Conservation (phyloP, 2,797 vertebrate genomes). For the Clarias platycephalus region DNA sequence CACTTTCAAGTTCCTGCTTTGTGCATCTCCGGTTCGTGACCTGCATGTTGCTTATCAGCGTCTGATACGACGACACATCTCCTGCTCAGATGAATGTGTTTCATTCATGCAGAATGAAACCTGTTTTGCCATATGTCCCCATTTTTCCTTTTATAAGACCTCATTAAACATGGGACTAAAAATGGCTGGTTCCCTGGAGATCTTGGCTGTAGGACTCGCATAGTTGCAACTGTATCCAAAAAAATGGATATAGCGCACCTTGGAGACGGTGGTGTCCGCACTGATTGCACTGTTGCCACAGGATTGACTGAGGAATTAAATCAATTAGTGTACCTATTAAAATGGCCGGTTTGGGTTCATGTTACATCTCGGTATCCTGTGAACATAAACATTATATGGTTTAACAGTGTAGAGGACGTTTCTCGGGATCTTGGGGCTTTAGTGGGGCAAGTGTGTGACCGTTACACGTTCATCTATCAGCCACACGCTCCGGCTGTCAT, state of each 20-base stretch:
- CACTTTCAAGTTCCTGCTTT: slow-evolving; percentile 1
- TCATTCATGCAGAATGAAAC: background rate
- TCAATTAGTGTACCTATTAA: background rate
- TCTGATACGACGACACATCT: background rate
- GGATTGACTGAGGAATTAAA: background rate
- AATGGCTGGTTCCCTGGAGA: background rate
- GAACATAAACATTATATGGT: background rate
- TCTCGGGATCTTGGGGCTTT: background rate
- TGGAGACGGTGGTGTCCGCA: background rate
- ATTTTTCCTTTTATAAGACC: background rate
- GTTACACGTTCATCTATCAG: background rate
- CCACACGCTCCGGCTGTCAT: background rate
- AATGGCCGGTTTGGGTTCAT: background rate
- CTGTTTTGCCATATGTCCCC: background rate
- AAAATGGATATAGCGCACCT: background rate
- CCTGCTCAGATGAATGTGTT: background rate
- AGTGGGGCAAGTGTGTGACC: background rate
- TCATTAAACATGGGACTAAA: slow-evolving; percentile 11
- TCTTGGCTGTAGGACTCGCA: background rate
- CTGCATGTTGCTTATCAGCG: slow-evolving; percentile 33
- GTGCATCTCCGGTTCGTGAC: background rate
- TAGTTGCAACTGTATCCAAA: background rate
- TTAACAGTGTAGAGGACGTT: background rate
- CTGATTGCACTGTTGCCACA: too few relatives aligned
- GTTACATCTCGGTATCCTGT: background rate